Conservation (phyloP, 2,113 vertebrate genomes). For the Rhodinocichla rosea region DNA sequence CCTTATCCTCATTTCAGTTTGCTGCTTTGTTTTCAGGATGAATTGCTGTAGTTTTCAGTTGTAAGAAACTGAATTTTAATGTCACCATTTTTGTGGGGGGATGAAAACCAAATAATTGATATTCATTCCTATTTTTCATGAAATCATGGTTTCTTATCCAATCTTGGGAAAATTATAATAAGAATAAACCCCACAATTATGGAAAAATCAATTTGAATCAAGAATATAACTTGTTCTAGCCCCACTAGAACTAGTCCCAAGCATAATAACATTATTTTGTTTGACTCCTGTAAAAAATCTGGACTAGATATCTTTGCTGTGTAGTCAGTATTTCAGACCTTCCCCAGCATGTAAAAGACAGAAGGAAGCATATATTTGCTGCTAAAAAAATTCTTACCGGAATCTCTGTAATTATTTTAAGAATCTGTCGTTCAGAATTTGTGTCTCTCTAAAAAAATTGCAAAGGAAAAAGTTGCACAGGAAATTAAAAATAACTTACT, state of each 20-base stretch:
- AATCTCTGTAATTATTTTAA: background rate
- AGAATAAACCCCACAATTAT: background rate
- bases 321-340: background rate
- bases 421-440: background rate
- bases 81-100: background rate
- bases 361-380: background rate
- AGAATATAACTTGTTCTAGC: background rate
- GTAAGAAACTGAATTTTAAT: background rate
- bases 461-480: background rate
- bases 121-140: background rate
- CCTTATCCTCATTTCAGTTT: background rate
- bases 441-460: background rate
- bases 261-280: background rate
- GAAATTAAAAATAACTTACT: background rate
- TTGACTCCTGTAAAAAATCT: background rate
- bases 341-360: background rate
- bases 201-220: background rate
- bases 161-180: background rate
- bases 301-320: background rate
- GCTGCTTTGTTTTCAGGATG: background rate
- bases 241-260: background rate
- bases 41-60: background rate
- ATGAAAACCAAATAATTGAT: background rate
- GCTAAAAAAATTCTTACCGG: background rate
- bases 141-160: background rate